These are phyloP conservation scores for Cephus runcator DNA, from an alignment of 2,888 invertebrate genomes.

Conservation along the genomic window DNA sequence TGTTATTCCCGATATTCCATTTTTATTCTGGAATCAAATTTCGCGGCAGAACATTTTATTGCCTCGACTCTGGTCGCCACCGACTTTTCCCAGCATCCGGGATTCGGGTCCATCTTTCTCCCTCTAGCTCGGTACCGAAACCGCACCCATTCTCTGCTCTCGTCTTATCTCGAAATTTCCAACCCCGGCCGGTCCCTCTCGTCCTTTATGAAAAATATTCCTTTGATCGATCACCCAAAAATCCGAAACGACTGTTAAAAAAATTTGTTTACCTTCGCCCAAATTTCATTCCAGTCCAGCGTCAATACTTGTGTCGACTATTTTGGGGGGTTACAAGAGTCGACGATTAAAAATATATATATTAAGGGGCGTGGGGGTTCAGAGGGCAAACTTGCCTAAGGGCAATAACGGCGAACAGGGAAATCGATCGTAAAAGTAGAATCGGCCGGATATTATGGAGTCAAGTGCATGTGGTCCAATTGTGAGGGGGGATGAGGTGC, in stretches of 20 bases:
- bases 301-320: background rate
- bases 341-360: background rate
- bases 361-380: background rate
- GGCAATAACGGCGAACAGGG: background rate
- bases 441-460: slow-evolving; percentile 40
- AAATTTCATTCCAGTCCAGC: background rate
- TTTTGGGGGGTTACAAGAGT: background rate
- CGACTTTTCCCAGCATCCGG: background rate
- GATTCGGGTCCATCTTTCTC: background rate
- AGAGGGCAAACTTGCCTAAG: background rate
- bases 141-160: slow-evolving; percentile 6
- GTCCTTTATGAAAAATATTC: no score
- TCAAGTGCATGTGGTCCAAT: slow-evolving; percentile 53
- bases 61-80: slow-evolving; percentile 13
- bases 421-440: background rate
- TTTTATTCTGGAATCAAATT: slow-evolving; percentile 65
- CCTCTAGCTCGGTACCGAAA: background rate
- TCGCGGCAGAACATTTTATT: slow-evolving; percentile 54
- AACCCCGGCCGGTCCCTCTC: no score
- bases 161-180: slow-evolving; percentile 11
- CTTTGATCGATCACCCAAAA: no score
- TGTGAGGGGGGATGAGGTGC: slow-evolving; percentile 28
- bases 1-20: slow-evolving; percentile 62
- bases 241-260: background rate
- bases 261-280: no score